Base-by-base conservation (phyloP, 2,888 invertebrate genomes). In the Punctoribates punctum region DNA sequence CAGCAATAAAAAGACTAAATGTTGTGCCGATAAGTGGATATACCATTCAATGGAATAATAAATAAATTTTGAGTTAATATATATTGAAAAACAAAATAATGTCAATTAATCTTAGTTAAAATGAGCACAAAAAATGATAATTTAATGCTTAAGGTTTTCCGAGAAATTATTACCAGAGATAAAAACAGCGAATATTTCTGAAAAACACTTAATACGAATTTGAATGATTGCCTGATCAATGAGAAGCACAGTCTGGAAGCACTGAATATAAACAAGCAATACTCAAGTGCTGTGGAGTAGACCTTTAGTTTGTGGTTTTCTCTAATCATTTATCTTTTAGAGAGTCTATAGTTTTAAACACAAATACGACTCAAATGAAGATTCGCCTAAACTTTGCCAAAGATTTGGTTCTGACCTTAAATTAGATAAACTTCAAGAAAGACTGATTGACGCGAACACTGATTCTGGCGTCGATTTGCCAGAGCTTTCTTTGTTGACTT, bases 391-490 rank as follows among this genome's bases (percentile, higher is more conserved):
- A 42, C 42, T 42, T 42, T 42, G 1, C 13, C 13, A 9, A 13
- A 42, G 25, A n/a, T 25, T 20, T 11, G n/a, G n/a, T 20, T 25
- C 11, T 54, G 54, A 54, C 54, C 54, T 54, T 54, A 54, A 54
- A 54, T 42, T 23, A 54, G 54, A 54, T 54, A 54, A 54, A 54
- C 54, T 54, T 23, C 54, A 25, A 5, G 42, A 20, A 54, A 54
- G 54, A 54, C 54, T 54, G 54, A 54, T 54, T 54, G 54, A 54
- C 25, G 54, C 54, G n/a, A 8, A 8, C 20, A 54, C 5, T 54
- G 54, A 54, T 54, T 54, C 13, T 54, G 54, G 54, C 54, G 54
- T 54, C 54, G n/a, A 54, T 23, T 54, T 54, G 54, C 9, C n/a
- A 2, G 1, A 6, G 5, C 54, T 54, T 54, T 54, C 20, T 23